Percentiles rank a stretch among this genome's conserved stretches.
Evolutionary conservation across 2,888 invertebrate genomes (phyloP).

Genomic region (Corythucha ciliata): DNA sequence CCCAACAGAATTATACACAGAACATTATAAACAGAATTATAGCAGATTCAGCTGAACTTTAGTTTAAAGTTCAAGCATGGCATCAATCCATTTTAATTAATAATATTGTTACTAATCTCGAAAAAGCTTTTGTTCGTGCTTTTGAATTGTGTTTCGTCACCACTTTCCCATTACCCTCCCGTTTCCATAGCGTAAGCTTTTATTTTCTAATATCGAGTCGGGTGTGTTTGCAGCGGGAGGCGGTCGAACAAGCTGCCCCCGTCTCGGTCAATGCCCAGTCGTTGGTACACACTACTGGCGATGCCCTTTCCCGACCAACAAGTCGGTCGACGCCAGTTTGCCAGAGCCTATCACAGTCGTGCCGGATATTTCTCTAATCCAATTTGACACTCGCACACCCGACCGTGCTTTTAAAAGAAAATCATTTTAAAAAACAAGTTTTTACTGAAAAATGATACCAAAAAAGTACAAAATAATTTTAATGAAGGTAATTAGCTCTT

Average conservation of each 20-base stretch:
- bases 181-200: not conserved
- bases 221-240: conserved; percentile 39
- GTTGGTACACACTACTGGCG: conserved; percentile 84
- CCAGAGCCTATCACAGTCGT: conserved; percentile 61
- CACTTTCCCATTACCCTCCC: no score
- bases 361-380: conserved; percentile 88
- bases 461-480: conserved; percentile 29
- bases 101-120: not conserved
- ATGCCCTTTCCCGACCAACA: conserved; percentile 90
- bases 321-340: conserved; percentile 73
- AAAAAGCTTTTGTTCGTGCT: not conserved
- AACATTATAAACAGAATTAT: no score
- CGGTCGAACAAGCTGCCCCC: conserved; percentile 43
- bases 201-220: conserved; percentile 3
- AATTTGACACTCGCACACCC: conserved; percentile 46
- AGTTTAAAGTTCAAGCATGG: no score
- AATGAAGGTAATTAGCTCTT: conserved; percentile 25
- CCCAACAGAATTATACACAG: no score
- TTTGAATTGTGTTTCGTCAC: not conserved
- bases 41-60: no score
- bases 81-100: conserved; percentile 1
- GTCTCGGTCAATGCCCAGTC: conserved; percentile 54
- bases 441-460: no score
- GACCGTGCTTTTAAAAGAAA: conserved; percentile 6
- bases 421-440: conserved; percentile 1